Conservation (phyloP, 2,797 vertebrate species). For the Phalloptychus januarius region DNA sequence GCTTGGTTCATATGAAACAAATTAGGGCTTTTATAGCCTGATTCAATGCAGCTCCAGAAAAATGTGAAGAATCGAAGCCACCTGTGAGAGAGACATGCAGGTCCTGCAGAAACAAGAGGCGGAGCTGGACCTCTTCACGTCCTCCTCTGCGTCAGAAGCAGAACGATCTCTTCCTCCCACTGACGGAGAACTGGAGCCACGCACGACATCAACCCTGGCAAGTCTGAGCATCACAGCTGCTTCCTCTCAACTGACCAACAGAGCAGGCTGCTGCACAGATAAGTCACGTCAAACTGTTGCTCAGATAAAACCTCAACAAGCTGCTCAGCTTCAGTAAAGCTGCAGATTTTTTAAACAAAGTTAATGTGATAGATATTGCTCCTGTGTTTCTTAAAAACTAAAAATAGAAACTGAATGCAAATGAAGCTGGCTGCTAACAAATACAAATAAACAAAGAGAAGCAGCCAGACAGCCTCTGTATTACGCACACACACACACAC, state of each 20-base stretch:
- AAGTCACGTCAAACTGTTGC: background rate
- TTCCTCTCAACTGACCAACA: background rate
- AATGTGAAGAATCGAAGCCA: slow-evolving; percentile 56
- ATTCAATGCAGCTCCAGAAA: slow-evolving; percentile 46
- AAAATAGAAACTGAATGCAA: background rate
- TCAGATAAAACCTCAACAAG: background rate
- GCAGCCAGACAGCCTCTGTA: slow-evolving; percentile 12
- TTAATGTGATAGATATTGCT: background rate
- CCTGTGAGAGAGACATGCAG: slow-evolving; percentile 35
- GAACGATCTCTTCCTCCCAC: slow-evolving; percentile 24
- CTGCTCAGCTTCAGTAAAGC: background rate
- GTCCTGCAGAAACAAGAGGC: slow-evolving; percentile 25
- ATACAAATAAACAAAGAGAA: background rate
- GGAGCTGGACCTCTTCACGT: slow-evolving; percentile 27
- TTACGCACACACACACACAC: slow-evolving; percentile 1
- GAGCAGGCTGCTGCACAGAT: background rate
- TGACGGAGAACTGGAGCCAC: slow-evolving; percentile 7
- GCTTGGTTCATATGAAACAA: slow-evolving; percentile 47
- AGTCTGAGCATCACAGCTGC: slow-evolving; percentile 12
- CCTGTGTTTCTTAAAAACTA: background rate
- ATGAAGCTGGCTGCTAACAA: background rate
- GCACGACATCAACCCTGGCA: background rate
- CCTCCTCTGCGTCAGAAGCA: slow-evolving; percentile 27
- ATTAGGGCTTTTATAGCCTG: slow-evolving; percentile 45
- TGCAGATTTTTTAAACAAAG: background rate